phyloP scores from a whole-genome alignment of 2,888 invertebrate genomes.

The Thera obeliscata region DNA sequence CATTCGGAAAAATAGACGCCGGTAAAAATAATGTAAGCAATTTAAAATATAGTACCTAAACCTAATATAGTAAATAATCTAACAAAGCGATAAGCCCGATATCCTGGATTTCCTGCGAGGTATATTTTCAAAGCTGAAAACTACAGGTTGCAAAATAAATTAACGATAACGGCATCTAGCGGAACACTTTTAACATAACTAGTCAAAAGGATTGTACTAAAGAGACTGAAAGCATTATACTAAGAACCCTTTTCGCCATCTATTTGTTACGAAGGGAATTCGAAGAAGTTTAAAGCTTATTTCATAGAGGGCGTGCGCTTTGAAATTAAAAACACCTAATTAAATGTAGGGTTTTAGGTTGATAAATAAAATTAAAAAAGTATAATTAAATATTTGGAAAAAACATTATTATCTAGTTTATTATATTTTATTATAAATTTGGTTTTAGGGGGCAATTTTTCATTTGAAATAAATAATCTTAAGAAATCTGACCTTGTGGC shows the following conservation, averaged over 20 bases:
- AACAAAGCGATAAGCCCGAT: too few relatives aligned
- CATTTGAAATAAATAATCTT: not conserved
- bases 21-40: too few relatives aligned
- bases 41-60: too few relatives aligned
- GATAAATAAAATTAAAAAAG: too few relatives aligned
- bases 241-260: not conserved
- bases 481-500: not conserved
- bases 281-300: conserved; percentile 9
- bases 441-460: too few relatives aligned
- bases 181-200: not conserved
- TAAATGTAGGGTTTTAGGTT: too few relatives aligned
- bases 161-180: conserved; percentile 22
- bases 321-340: not conserved
- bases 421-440: too few relatives aligned
- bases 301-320: conserved; percentile 24
- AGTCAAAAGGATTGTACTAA: not conserved
- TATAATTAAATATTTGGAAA: too few relatives aligned
- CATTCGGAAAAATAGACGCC: too few relatives aligned
- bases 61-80: too few relatives aligned
- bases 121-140: not conserved
- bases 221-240: not conserved
- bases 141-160: not conserved
- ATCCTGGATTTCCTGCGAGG: too few relatives aligned
- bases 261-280: not conserved
- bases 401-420: too few relatives aligned